phyloP scores from a whole-genome alignment of 1,140 invertebrate species.

The Drosophila obscura region DNA sequence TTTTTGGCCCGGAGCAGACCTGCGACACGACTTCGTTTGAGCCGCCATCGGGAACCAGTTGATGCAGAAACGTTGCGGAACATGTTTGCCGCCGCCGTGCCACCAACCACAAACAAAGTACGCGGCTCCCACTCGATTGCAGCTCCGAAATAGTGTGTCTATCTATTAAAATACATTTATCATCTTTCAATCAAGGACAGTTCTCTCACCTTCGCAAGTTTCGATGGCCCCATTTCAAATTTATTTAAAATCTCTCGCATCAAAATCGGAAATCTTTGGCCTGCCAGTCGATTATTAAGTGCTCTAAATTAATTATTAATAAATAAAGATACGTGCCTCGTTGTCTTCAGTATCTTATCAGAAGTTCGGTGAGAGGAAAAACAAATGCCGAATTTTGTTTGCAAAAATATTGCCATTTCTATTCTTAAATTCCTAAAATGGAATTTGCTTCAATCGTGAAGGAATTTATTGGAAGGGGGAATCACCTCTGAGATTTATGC shows the following conservation, averaged over 20 bases:
- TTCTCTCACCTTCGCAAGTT: constrained; percentile 22
- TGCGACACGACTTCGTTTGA: constrained; percentile 21
- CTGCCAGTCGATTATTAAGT: constrained; percentile 30
- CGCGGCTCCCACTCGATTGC: not conserved
- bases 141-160: constrained; percentile 1
- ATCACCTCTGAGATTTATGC: not conserved
- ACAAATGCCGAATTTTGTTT: constrained; percentile 38
- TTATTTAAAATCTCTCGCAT: constrained; percentile 8
- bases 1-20: constrained; percentile 38
- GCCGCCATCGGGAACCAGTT: constrained; percentile 63
- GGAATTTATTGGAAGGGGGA: not conserved
- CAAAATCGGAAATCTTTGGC: constrained; percentile 12
- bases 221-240: constrained; percentile 30
- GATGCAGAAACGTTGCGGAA: constrained; percentile 64
- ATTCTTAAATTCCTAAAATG: constrained; percentile 13
- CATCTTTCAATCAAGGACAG: not conserved
- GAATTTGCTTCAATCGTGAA: constrained; percentile 17
- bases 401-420: constrained; percentile 5
- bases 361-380: constrained; percentile 19
- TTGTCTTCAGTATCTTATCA: constrained; percentile 28
- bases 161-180: not conserved
- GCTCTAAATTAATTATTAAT: constrained; percentile 32
- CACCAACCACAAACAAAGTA: constrained; percentile 55
- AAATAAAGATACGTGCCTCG: constrained; percentile 1
- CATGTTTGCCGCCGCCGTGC: constrained; percentile 62